A percentile compares a stretch with the other conserved stretches of the same genome.
Conservation (phyloP, 2,797 vertebrate genomes). For the Typhlichthys subterraneus region DNA sequence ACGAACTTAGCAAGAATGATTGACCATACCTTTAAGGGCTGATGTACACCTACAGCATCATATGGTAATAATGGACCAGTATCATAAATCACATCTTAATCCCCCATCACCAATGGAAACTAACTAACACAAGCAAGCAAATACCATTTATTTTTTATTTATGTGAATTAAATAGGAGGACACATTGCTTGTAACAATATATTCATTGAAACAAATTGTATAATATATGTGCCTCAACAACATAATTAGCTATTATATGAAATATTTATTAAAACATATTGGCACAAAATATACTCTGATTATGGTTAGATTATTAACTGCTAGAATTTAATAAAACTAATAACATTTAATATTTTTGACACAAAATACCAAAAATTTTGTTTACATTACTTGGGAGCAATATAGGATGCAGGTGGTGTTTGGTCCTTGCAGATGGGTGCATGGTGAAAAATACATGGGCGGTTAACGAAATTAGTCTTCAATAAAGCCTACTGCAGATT, state of each 20-base stretch:
- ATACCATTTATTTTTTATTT: conserved; percentile 13
- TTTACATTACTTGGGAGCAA: not conserved
- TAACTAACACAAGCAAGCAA: conserved; percentile 36
- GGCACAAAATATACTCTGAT: too few relatives aligned
- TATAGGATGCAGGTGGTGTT: not conserved
- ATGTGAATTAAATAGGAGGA: conserved; percentile 48
- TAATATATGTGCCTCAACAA: too few relatives aligned
- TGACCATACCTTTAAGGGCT: too few relatives aligned
- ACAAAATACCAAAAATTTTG: too few relatives aligned
- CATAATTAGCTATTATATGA: too few relatives aligned
- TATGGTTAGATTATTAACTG: too few relatives aligned
- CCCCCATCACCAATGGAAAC: conserved; percentile 39
- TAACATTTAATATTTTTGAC: too few relatives aligned
- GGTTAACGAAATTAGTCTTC: conserved; percentile 6
- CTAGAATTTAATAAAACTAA: too few relatives aligned
- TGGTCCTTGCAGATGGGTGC: conserved; percentile 2
- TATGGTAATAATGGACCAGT: conserved; percentile 51
- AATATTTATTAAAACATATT: too few relatives aligned
- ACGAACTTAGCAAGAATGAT: too few relatives aligned
- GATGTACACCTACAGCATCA: too few relatives aligned
- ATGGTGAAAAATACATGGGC: not conserved
- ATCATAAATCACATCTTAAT: conserved; percentile 46
- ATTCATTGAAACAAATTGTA: too few relatives aligned
- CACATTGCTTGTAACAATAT: conserved; percentile 14
- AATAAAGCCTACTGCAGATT: conserved; percentile 1